Evolutionary conservation across 2,113 vertebrate genomes (phyloP).

Genomic region (Indri indri): DNA sequence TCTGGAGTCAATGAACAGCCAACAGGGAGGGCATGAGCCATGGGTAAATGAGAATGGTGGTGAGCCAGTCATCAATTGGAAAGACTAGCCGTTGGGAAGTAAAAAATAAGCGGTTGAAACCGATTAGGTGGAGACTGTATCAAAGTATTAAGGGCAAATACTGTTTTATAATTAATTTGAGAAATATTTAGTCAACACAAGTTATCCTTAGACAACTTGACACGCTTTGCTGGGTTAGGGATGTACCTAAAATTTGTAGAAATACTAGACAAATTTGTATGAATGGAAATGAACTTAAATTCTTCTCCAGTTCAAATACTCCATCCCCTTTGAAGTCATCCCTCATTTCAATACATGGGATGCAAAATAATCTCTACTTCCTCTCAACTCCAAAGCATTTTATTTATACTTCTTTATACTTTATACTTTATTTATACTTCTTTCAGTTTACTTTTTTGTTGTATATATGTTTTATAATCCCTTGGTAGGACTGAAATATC

Average conservation of each 20-base stretch:
- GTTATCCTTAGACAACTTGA: background rate
- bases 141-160: background rate
- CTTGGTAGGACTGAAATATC: background rate
- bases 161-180: background rate
- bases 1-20: background rate
- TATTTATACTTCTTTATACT: background rate
- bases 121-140: background rate
- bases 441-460: background rate
- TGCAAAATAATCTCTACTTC: background rate
- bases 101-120: background rate
- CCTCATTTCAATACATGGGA: background rate
- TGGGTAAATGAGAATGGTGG: no score
- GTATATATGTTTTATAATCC: background rate
- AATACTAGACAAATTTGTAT: background rate
- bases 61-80: background rate
- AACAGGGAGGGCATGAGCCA: background rate
- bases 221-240: background rate
- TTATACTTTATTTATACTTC: background rate
- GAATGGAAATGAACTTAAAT: background rate
- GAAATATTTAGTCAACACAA: background rate
- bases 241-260: background rate
- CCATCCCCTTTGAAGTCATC: background rate
- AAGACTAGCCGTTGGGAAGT: background rate
- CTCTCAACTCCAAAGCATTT: background rate
- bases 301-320: background rate